phyloP scores from a whole-genome alignment of 1,140 invertebrate genomes.

The Cherax quadricarinatus region DNA sequence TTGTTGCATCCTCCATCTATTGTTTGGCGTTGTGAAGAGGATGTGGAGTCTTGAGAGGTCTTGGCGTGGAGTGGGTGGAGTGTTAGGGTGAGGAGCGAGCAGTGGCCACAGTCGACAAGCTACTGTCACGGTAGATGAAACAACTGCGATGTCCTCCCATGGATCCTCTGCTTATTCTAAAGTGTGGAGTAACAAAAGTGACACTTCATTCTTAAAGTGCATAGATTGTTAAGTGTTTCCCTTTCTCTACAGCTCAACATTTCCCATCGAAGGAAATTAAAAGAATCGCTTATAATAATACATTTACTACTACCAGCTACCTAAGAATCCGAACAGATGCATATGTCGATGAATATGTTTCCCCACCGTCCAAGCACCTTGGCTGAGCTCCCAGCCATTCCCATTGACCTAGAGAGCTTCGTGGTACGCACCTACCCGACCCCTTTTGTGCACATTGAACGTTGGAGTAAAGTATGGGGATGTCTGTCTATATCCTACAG shows the following conservation, averaged over 20 bases:
- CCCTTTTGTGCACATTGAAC: slow-evolving; percentile 70
- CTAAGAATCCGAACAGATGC: background rate
- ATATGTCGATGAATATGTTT: slow-evolving; percentile 14
- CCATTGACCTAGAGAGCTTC: slow-evolving; percentile 57
- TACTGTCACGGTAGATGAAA: background rate
- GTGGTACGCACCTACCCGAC: slow-evolving; percentile 61
- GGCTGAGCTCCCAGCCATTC: slow-evolving; percentile 41
- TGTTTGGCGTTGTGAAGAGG: background rate
- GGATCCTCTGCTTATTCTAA: background rate
- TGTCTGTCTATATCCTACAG: slow-evolving; percentile 61
- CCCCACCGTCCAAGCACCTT: slow-evolving; percentile 32
- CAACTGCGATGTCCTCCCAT: background rate
- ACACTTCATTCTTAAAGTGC: background rate
- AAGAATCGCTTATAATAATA: background rate
- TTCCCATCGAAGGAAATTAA: background rate
- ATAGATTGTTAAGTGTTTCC: background rate
- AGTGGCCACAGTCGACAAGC: background rate
- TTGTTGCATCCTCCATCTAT: background rate
- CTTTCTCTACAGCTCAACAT: background rate
- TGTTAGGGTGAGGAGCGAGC: no score
- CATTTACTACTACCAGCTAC: background rate
- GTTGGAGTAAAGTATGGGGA: slow-evolving; percentile 72
- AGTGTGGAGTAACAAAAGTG: background rate
- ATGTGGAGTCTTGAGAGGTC: background rate
- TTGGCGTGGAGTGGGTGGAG: background rate